These are phyloP conservation scores for Hippoglossus stenolepis DNA, from an alignment of 2,113 vertebrate species.

Conservation along the genomic window DNA sequence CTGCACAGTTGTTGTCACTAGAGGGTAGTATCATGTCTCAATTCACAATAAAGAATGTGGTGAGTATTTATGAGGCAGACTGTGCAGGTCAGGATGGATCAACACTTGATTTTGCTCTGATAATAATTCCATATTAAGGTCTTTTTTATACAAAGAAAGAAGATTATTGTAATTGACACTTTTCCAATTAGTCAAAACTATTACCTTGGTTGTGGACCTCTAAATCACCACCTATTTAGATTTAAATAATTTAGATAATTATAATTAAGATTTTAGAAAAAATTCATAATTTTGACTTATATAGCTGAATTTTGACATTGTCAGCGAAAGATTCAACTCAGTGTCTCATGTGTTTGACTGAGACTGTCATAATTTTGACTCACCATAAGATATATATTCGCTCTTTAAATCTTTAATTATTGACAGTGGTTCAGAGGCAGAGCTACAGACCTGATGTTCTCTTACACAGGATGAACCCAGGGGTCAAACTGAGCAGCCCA, in stretches of 20 bases:
- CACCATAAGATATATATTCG: background rate
- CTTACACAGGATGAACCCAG: background rate
- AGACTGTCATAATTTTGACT: no score
- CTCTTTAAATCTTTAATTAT: slow-evolving; percentile 49
- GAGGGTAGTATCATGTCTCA: background rate
- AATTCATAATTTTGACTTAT: no score
- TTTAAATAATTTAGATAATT: background rate
- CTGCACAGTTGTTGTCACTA: background rate
- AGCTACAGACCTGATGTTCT: slow-evolving; percentile 12
- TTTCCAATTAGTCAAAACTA: no score
- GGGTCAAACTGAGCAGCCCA: background rate
- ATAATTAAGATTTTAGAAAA: no score
- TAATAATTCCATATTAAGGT: background rate
- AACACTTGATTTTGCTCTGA: no score
- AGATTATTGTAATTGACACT: no score
- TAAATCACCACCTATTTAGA: background rate
- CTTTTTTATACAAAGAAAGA: background rate
- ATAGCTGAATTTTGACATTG: no score
- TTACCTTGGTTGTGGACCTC: no score
- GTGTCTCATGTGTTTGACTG: no score
- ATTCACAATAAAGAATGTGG: no score
- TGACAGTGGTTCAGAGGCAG: slow-evolving; percentile 39
- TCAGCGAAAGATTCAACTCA: no score
- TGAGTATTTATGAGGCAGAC: background rate
- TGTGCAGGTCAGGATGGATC: background rate